Percentiles rank a stretch among this genome's conserved stretches.
These are phyloP conservation scores for Schizothorax lantsangensis DNA, from an alignment of 2,797 vertebrate species.

Conservation along the genomic window DNA sequence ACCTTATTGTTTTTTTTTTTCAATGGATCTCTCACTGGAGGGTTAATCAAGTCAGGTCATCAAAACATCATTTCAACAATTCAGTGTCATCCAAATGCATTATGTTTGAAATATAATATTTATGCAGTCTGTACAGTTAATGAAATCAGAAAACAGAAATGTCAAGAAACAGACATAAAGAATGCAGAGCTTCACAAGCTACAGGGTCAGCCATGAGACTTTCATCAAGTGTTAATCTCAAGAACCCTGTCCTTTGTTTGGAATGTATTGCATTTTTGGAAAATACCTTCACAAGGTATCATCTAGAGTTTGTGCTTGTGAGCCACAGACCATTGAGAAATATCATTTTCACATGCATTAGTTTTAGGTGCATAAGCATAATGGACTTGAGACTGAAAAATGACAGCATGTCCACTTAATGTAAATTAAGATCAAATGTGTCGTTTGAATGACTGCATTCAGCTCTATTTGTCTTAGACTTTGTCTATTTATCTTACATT, in stretches of 20 bases:
- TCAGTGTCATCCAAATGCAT: conserved; percentile 25
- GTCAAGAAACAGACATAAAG: conserved; percentile 12
- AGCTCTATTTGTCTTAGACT: neutral
- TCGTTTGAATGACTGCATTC: neutral
- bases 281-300: conserved; percentile 21
- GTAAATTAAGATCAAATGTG: neutral
- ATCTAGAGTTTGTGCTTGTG: neutral
- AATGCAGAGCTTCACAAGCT: conserved; percentile 10
- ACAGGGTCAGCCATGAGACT: conserved; percentile 40
- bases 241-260: conserved; percentile 32
- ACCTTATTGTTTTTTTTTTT: neutral
- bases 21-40: neutral
- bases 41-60: conserved; percentile 10
- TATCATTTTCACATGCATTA: neutral
- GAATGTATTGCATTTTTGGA: conserved; percentile 35
- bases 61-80: conserved; percentile 16
- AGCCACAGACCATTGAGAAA: conserved; percentile 16
- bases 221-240: conserved; percentile 44
- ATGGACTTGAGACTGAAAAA: neutral
- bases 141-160: conserved; percentile 12
- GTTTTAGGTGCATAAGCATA: neutral
- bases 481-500: neutral
- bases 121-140: neutral
- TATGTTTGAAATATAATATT: neutral
- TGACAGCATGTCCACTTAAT: neutral